phyloP scores from a whole-genome alignment of 1,140 invertebrate genomes.

The Sweltsa coloradensis region DNA sequence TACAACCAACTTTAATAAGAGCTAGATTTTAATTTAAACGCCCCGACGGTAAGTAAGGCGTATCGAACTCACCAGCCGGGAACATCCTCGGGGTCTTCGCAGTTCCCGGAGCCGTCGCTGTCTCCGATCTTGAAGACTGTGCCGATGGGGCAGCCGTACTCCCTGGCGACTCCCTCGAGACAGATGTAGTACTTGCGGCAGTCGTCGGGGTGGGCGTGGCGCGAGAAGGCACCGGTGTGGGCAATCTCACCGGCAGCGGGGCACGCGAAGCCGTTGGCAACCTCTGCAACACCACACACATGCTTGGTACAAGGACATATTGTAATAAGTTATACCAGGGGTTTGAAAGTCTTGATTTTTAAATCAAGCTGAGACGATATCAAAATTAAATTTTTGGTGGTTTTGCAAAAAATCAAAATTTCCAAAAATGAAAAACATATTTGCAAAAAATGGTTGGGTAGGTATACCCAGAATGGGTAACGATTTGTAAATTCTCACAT shows the following conservation, averaged over 20 bases:
- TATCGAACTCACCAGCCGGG: slow-evolving; percentile 73
- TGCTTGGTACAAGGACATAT: too few relatives aligned
- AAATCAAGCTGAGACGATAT: too few relatives aligned
- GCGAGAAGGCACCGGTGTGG: slow-evolving; percentile 72
- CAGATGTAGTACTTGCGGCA: slow-evolving; percentile 94
- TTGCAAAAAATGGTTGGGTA: too few relatives aligned
- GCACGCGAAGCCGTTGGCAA: slow-evolving; percentile 78
- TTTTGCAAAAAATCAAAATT: too few relatives aligned
- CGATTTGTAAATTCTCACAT: too few relatives aligned
- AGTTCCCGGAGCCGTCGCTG: slow-evolving; percentile 76
- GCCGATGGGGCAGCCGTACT: slow-evolving; percentile 90
- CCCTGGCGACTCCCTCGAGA: slow-evolving; percentile 73
- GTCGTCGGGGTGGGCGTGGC: slow-evolving; percentile 88
- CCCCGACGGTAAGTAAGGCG: not conserved
- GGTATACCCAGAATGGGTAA: too few relatives aligned
- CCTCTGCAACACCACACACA: slow-evolving; percentile 63
- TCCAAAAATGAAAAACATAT: too few relatives aligned
- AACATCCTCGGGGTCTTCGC: slow-evolving; percentile 86
- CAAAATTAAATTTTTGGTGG: too few relatives aligned
- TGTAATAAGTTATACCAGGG: too few relatives aligned
- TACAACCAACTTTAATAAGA: not conserved
- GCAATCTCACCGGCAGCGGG: slow-evolving; percentile 66
- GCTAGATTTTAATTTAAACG: not conserved
- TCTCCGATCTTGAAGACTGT: slow-evolving; percentile 92
- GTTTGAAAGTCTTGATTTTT: too few relatives aligned